phyloP scores from a whole-genome alignment of 2,888 invertebrate species.

The Epicampocera succincta region DNA sequence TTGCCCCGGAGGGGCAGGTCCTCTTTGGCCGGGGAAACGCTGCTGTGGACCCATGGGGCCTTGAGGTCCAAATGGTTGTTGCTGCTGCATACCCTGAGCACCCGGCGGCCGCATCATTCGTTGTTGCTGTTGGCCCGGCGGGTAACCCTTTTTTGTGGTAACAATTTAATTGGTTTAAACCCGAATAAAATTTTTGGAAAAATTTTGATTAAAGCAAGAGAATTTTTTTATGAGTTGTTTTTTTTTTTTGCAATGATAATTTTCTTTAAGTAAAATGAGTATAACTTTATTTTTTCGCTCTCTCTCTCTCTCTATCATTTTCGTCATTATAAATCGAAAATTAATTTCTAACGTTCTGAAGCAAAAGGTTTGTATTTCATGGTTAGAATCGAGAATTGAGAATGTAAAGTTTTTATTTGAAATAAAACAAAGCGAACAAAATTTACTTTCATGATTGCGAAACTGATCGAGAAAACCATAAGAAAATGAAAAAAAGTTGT shows the following conservation, averaged over 20 bases:
- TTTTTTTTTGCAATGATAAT: constrained; percentile 54
- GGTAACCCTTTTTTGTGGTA: constrained; percentile 76
- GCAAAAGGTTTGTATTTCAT: constrained; percentile 45
- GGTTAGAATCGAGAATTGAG: constrained; percentile 41
- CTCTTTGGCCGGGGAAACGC: constrained; percentile 75
- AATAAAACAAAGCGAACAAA: constrained; percentile 62
- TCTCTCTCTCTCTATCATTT: neutral
- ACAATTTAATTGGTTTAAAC: constrained; percentile 67
- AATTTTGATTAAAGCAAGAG: constrained; percentile 68
- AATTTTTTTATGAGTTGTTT: constrained; percentile 52
- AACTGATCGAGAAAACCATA: constrained; percentile 28
- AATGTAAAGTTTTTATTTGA: constrained; percentile 57
- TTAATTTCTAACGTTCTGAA: constrained; percentile 38
- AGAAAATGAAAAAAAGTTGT: constrained; percentile 43
- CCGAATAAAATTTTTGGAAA: constrained; percentile 67
- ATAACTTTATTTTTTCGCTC: constrained; percentile 3
- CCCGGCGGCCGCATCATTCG: constrained; percentile 78
- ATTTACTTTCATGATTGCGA: constrained; percentile 56
- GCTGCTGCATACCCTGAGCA: constrained; percentile 82
- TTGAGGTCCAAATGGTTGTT: constrained; percentile 81
- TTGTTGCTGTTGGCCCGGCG: constrained; percentile 75
- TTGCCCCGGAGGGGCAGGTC: constrained; percentile 75
- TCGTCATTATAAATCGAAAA: constrained; percentile 34
- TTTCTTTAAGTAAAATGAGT: constrained; percentile 41
- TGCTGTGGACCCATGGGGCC: constrained; percentile 79